phyloP scores from a whole-genome alignment of 1,140 invertebrate genomes.

The Papilio glaucus region DNA sequence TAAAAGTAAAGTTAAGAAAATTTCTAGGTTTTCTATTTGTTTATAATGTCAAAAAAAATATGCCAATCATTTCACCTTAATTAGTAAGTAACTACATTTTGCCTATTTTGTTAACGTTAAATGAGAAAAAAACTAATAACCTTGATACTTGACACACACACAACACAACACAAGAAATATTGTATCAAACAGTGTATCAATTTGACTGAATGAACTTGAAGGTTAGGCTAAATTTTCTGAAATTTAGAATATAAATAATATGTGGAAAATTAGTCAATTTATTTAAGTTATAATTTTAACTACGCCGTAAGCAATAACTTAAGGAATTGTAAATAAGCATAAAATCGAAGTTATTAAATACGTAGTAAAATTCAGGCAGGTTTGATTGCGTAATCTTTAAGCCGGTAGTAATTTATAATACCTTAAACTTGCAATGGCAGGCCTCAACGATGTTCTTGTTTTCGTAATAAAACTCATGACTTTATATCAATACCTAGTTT shows the following conservation, averaged over 20 bases:
- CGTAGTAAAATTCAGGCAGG: slow-evolving; percentile 32
- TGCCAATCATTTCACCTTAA: neutral
- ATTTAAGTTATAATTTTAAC: too few relatives aligned
- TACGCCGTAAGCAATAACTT: neutral
- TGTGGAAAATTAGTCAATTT: too few relatives aligned
- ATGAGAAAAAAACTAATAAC: too few relatives aligned
- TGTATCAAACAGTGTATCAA: neutral
- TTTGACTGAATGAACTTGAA: neutral
- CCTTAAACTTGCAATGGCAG: slow-evolving; percentile 66
- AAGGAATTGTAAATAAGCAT: slow-evolving; percentile 14
- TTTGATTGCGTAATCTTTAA: slow-evolving; percentile 66
- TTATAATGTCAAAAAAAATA: neutral
- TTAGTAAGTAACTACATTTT: too few relatives aligned
- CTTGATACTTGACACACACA: too few relatives aligned
- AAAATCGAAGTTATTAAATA: slow-evolving; percentile 13
- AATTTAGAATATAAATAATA: too few relatives aligned
- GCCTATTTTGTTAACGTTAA: too few relatives aligned
- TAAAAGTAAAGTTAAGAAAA: too few relatives aligned
- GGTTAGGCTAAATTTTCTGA: neutral
- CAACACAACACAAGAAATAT: neutral
- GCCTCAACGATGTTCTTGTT: slow-evolving; percentile 57
- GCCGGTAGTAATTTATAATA: slow-evolving; percentile 55
- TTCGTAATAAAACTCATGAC: slow-evolving; percentile 67
- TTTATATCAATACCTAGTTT: slow-evolving; percentile 46
- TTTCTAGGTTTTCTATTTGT: too few relatives aligned